phyloP scores from a whole-genome alignment of 2,797 vertebrate species.

The Limosa lapponica region DNA sequence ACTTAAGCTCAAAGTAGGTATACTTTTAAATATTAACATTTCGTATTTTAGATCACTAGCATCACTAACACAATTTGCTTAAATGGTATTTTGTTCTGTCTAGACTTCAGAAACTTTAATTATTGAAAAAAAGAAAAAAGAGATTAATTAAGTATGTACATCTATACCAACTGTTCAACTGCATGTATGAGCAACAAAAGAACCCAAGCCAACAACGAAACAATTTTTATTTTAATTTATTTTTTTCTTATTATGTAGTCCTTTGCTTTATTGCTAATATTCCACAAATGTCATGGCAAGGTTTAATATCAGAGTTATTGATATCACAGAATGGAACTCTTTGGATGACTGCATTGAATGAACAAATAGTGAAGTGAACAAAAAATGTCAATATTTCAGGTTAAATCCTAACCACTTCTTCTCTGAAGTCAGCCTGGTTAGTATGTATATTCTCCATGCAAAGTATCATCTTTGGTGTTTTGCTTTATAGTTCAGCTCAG shows the following conservation, averaged over 20 bases:
- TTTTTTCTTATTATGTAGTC: neutral
- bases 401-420: neutral
- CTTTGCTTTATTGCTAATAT: neutral
- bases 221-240: neutral
- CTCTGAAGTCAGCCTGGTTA: neutral
- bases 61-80: neutral
- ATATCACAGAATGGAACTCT: neutral
- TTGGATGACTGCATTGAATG: neutral
- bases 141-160: neutral
- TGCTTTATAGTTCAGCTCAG: neutral
- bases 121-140: neutral
- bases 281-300: neutral
- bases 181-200: neutral
- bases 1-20: neutral
- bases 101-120: neutral
- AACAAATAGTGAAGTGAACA: neutral
- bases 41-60: neutral
- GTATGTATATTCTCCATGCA: neutral
- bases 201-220: accelerated
- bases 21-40: neutral
- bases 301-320: neutral
- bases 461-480: neutral
- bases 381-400: neutral
- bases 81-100: neutral
- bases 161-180: neutral